Evolutionary conservation across 2,888 invertebrate genomes (phyloP).

Genomic region (Digitonthophagus gazella): DNA sequence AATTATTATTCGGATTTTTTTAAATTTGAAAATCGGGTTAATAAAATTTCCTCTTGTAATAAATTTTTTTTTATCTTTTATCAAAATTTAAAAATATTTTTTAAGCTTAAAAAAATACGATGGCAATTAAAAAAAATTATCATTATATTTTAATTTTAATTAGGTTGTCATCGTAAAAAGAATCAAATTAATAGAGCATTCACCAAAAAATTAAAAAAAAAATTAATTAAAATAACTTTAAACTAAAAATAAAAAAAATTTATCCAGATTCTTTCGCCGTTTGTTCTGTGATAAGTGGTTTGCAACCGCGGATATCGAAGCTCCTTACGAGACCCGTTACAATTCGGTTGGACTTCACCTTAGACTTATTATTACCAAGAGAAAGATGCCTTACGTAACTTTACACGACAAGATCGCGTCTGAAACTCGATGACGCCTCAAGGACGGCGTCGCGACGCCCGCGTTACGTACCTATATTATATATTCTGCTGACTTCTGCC

Average conservation of each 20-base stretch:
- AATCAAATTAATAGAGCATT: too few relatives aligned
- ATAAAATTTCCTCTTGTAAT: too few relatives aligned
- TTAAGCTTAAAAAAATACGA: too few relatives aligned
- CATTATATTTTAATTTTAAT: too few relatives aligned
- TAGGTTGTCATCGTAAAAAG: too few relatives aligned
- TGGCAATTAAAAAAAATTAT: too few relatives aligned
- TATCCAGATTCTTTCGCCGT: background rate
- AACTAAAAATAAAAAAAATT: background rate
- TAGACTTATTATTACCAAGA: slow-evolving; percentile 13
- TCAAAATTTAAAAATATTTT: too few relatives aligned
- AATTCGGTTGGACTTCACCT: background rate
- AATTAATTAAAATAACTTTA: background rate
- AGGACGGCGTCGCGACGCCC: too few relatives aligned
- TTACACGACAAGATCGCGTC: background rate
- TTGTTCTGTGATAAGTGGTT: slow-evolving; percentile 15
- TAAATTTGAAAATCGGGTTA: too few relatives aligned
- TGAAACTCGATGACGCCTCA: too few relatives aligned
- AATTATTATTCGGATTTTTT: slow-evolving; percentile 14
- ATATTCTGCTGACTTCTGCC: slow-evolving; percentile 38
- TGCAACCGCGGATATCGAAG: background rate
- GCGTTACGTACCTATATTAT: background rate
- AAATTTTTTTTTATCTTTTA: too few relatives aligned
- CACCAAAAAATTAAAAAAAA: background rate
- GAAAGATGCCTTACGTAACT: background rate
- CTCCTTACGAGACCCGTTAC: background rate